A percentile compares a stretch with the other conserved stretches of the same genome.
These are phyloP conservation scores for Noctua fimbriata DNA, from an alignment of 2,888 invertebrate species.

Conservation along the genomic window DNA sequence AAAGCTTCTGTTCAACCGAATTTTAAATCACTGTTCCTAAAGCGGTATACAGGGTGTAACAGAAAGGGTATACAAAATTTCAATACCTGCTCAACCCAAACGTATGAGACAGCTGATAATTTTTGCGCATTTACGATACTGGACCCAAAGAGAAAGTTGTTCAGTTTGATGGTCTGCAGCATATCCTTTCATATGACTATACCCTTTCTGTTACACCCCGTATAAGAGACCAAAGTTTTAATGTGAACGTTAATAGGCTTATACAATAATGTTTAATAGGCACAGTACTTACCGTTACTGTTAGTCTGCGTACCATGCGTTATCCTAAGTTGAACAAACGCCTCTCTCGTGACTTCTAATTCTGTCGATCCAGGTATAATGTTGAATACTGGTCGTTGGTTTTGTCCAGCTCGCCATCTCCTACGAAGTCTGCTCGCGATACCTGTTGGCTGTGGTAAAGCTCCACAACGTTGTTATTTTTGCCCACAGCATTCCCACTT, in stretches of 20 bases:
- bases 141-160: too few relatives aligned
- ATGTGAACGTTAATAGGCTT: not conserved
- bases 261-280: not conserved
- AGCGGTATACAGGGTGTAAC: not conserved
- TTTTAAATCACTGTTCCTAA: not conserved
- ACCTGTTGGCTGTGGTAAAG: too few relatives aligned
- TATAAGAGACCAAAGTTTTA: not conserved
- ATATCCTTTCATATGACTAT: too few relatives aligned
- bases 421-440: not conserved
- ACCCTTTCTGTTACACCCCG: too few relatives aligned
- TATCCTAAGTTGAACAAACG: not conserved
- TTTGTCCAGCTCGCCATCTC: not conserved
- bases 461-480: too few relatives aligned
- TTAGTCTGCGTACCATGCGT: too few relatives aligned
- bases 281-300: not conserved
- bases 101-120: too few relatives aligned
- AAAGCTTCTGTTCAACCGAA: conserved; percentile 1
- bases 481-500: too few relatives aligned
- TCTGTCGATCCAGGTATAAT: not conserved
- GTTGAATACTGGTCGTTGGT: not conserved
- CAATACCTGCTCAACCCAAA: too few relatives aligned
- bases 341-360: not conserved
- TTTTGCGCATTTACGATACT: too few relatives aligned
- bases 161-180: too few relatives aligned
- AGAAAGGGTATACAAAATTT: too few relatives aligned